phyloP scores from a whole-genome alignment of 2,797 vertebrate species.

The Gobio occitaniae region DNA sequence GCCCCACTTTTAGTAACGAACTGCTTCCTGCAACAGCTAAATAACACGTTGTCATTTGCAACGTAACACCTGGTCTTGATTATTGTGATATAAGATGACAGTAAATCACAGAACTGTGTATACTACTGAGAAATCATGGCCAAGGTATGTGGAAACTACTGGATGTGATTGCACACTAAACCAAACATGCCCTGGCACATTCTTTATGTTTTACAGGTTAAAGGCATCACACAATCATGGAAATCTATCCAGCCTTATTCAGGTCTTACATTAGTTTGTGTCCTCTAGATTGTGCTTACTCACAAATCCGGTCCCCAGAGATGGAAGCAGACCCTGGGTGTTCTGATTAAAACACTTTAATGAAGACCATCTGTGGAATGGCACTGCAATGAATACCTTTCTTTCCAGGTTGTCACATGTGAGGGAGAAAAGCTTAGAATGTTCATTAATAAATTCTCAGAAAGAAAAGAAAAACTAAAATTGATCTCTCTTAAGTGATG shows the following conservation, averaged over 20 bases:
- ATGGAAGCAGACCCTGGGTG: slow-evolving; percentile 50
- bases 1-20: not conserved
- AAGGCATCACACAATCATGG: slow-evolving; percentile 29
- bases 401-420: slow-evolving; percentile 57
- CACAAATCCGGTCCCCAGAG: slow-evolving; percentile 53
- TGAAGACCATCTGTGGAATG: slow-evolving; percentile 65
- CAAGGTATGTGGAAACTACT: slow-evolving; percentile 38
- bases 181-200: slow-evolving; percentile 38
- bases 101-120: slow-evolving; percentile 21
- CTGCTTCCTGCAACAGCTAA: slow-evolving; percentile 18
- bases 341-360: slow-evolving; percentile 63
- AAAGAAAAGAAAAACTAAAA: slow-evolving; percentile 33
- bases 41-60: slow-evolving; percentile 16
- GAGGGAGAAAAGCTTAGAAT: slow-evolving; percentile 50
- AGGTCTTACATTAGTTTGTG: slow-evolving; percentile 15
- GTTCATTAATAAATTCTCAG: slow-evolving; percentile 57
- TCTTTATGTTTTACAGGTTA: slow-evolving; percentile 34
- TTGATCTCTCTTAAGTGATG: slow-evolving; percentile 39
- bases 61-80: slow-evolving; percentile 41
- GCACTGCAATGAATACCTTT: slow-evolving; percentile 62
- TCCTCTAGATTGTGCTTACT: slow-evolving; percentile 52
- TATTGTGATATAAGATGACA: slow-evolving; percentile 34
- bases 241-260: slow-evolving; percentile 13
- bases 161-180: slow-evolving; percentile 4
- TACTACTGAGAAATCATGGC: slow-evolving; percentile 16